Evolutionary conservation across 2,888 invertebrate species (phyloP), one percentile per base, ranked within the genome.

Genomic region (Hyles lineata): DNA sequence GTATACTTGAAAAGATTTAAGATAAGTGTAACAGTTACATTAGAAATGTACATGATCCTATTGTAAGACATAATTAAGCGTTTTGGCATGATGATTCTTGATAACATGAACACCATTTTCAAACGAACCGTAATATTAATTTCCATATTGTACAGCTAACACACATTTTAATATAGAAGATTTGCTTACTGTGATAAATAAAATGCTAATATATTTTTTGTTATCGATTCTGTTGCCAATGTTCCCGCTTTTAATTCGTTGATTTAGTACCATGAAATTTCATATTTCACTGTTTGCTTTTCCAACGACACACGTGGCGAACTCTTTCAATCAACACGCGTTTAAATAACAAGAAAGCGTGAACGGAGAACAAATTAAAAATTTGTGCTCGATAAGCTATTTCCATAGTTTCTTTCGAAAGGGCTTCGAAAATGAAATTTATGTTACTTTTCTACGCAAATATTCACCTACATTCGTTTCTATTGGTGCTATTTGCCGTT

Each of bases 321-420:
- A 32, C 5, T 71, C 25, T 17, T 25, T 71, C 23, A 60, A 70
- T 43, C 43, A 60, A 71, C 29, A 9, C 35, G 21, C 43, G 32
- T 71, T 52, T 15, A 32, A 61, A 52, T 62, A 50, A 71, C 32
- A 29, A 29, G 71, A 62, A 19, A 61, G 61, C 71, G 71, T 62
- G 50, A 62, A 62, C 21, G n/a, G 25, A 52, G 8, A n/a, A 52
- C 52, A 21, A 32, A 55, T 50, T 63, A 63, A 62, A 52, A 55
- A 52, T 43, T 43, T 19, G 50, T 63, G 55, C 32, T 35, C 17
- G n/a, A 59, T 35, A 21, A 17, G n/a, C 35, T 32, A 32, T 21
- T 58, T 62, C 29, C 50, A 35, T 17, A 8, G 19, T 70, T 23
- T 21, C 59, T 23, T 15, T 43, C 23, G 32, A 61, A 60, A 71